These are phyloP conservation scores for Allophyes oxyacanthae DNA, from an alignment of 2,888 invertebrate species.

Conservation along the genomic window DNA sequence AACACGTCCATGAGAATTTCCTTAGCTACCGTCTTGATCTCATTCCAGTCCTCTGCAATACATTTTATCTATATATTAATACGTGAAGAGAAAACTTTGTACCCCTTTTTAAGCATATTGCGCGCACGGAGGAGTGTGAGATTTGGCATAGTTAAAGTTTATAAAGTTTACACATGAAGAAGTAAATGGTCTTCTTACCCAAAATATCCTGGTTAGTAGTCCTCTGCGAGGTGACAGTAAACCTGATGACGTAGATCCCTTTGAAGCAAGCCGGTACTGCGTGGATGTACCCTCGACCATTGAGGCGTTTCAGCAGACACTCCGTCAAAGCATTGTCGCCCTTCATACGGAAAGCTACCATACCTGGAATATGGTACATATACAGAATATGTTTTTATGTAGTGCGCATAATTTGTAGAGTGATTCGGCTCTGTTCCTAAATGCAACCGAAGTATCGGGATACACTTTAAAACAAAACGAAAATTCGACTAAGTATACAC, in stretches of 20 bases:
- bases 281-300: conserved; percentile 96
- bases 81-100: too few relatives aligned
- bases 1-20: conserved; percentile 90
- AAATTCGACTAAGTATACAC: too few relatives aligned
- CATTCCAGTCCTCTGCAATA: conserved; percentile 94
- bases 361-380: conserved; percentile 79
- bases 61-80: too few relatives aligned
- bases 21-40: conserved; percentile 93
- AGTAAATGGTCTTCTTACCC: conserved; percentile 65
- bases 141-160: too few relatives aligned
- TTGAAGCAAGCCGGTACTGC: conserved; percentile 98
- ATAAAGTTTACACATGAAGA: too few relatives aligned
- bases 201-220: conserved; percentile 94
- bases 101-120: too few relatives aligned
- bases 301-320: conserved; percentile 95
- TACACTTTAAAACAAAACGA: too few relatives aligned
- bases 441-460: too few relatives aligned
- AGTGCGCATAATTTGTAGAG: too few relatives aligned
- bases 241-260: conserved; percentile 96
- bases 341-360: conserved; percentile 97
- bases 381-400: too few relatives aligned
- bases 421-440: too few relatives aligned
- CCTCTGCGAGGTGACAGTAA: conserved; percentile 97
- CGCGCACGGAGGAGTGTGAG: too few relatives aligned
- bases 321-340: conserved; percentile 97